Conservation (phyloP, 2,797 vertebrate species). For the Synanceia verrucosa region DNA sequence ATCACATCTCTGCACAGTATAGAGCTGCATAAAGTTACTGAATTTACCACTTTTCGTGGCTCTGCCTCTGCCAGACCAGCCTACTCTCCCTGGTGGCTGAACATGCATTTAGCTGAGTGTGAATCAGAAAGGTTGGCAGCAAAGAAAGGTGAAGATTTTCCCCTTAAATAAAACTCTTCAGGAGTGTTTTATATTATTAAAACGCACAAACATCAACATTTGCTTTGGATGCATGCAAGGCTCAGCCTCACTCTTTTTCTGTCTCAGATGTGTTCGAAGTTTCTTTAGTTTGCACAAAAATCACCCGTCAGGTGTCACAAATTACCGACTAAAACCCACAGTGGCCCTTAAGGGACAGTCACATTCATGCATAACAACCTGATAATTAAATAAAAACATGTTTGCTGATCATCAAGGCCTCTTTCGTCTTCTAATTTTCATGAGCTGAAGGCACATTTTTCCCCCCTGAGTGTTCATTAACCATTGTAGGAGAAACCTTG, state of each 20-base stretch:
- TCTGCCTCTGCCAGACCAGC: not conserved
- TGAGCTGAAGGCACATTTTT: not conserved
- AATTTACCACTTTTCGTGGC: not conserved
- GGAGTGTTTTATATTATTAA: not conserved
- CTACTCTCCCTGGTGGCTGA: constrained; percentile 11
- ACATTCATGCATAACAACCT: not conserved
- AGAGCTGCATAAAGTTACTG: not conserved
- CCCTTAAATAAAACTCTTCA: not conserved
- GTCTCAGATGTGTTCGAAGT: not conserved
- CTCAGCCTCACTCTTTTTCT: not conserved
- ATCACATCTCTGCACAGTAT: not conserved
- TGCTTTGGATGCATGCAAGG: no score
- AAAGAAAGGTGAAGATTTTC: not conserved
- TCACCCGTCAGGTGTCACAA: not conserved
- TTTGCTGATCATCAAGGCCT: not conserved
- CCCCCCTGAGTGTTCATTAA: not conserved
- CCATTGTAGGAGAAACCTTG: not conserved
- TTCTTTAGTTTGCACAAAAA: not conserved
- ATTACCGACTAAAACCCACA: not conserved
- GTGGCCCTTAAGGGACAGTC: not conserved
- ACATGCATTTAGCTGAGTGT: constrained; percentile 1
- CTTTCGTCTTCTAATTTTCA: not conserved
- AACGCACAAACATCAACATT: no score
- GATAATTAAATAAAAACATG: not conserved
- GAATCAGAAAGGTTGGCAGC: constrained; percentile 15